Conservation (phyloP, 1,140 invertebrate species). For the Cyrtorhinus lividipennis region DNA sequence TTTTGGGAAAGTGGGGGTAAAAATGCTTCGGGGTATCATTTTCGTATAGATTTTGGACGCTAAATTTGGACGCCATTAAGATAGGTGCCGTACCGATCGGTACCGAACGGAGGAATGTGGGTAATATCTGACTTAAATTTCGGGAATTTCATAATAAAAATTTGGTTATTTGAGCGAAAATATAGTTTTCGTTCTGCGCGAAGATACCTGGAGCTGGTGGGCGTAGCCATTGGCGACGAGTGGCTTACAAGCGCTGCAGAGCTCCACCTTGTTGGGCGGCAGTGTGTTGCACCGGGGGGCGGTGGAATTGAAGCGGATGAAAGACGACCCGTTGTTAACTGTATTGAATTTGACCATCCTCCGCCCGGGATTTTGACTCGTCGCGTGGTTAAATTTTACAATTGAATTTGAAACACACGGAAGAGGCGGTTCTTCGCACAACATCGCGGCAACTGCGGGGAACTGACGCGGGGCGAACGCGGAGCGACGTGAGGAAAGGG, state of each 20-base stretch:
- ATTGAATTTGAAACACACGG: neutral
- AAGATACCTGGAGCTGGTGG: neutral
- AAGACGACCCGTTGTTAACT: neutral
- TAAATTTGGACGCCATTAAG: too few species aligned
- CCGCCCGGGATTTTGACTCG: neutral
- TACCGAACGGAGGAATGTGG: neutral
- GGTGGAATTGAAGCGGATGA: neutral
- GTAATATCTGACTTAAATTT: neutral
- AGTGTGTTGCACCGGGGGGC: neutral
- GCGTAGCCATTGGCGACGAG: neutral
- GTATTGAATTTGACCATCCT: neutral
- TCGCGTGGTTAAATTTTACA: neutral
- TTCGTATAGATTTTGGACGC: too few species aligned
- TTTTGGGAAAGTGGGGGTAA: too few species aligned
- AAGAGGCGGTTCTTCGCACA: slow-evolving; percentile 1
- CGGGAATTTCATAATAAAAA: neutral
- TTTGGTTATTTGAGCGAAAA: neutral
- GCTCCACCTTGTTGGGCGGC: neutral
- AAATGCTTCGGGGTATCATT: too few species aligned
- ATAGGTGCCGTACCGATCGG: neutral
- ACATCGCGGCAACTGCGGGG: neutral
- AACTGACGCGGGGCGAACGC: too few species aligned
- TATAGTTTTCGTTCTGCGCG: neutral
- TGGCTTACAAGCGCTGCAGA: neutral
- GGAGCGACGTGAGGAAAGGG: neutral